phyloP scores from a whole-genome alignment of 2,113 vertebrate genomes.

The Amia ocellicauda region DNA sequence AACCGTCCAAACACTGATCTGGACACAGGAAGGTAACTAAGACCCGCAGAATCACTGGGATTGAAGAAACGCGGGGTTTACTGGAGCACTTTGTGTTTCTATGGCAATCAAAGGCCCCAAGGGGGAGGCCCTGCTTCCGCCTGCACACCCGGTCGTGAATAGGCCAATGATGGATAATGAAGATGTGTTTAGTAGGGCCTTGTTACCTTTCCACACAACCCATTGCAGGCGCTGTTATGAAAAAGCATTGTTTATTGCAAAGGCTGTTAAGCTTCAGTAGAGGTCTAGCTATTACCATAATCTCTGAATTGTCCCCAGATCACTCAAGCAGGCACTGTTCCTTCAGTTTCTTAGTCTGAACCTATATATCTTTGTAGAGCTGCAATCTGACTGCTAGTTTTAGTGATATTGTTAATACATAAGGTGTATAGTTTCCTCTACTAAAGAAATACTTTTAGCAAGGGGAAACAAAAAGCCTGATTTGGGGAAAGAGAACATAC shows the following conservation, averaged over 20 bases:
- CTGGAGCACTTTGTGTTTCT: slow-evolving; percentile 13
- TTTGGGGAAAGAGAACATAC: no score
- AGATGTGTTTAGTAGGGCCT: background rate
- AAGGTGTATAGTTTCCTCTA: no score
- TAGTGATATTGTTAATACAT: no score
- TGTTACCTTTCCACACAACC: background rate
- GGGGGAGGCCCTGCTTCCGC: slow-evolving; percentile 1
- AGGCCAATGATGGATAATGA: slow-evolving; percentile 13
- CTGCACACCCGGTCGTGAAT: slow-evolving; percentile 18
- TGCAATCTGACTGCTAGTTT: no score
- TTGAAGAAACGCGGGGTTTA: slow-evolving; percentile 3
- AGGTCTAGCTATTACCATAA: background rate
- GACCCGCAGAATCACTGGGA: background rate
- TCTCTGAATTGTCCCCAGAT: background rate
- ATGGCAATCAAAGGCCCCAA: slow-evolving; percentile 15
- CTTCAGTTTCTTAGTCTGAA: no score
- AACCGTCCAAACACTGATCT: background rate
- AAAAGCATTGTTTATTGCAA: background rate
- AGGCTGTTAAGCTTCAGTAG: background rate
- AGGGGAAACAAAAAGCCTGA: no score
- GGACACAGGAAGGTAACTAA: slow-evolving; percentile 6
- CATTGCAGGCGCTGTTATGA: background rate
- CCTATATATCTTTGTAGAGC: no score
- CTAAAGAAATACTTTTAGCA: no score
- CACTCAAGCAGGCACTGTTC: no score